A percentile compares a stretch with the other conserved stretches of the same genome.
These are phyloP conservation scores for Synergus japonicus DNA, from an alignment of 2,888 invertebrate species.

Conservation along the genomic window DNA sequence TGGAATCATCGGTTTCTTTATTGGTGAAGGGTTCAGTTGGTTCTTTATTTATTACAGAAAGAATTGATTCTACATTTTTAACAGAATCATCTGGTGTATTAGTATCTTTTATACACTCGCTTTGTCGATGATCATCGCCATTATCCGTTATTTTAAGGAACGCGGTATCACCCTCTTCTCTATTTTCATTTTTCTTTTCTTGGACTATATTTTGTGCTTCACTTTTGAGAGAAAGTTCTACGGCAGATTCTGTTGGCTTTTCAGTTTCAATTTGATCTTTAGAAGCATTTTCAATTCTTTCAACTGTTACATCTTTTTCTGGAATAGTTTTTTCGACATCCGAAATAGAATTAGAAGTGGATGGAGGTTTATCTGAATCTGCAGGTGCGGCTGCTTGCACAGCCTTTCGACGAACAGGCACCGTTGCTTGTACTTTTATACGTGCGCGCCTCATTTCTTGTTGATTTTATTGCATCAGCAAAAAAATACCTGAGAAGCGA, in stretches of 20 bases:
- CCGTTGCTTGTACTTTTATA: slow-evolving; percentile 86
- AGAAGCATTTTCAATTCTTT: not conserved
- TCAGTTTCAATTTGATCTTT: not conserved
- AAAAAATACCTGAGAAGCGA: not conserved
- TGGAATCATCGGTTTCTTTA: not conserved
- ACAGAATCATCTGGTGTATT: not conserved
- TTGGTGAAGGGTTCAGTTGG: not conserved
- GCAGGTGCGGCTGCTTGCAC: slow-evolving; percentile 53
- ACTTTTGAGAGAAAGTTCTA: not conserved
- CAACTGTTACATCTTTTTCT: slow-evolving; percentile 21
- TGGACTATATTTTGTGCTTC: not conserved
- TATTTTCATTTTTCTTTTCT: not conserved
- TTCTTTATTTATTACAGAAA: not conserved
- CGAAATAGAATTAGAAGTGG: slow-evolving; percentile 35
- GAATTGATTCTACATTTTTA: not conserved
- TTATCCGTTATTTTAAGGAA: not conserved
- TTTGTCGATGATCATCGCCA: not conserved
- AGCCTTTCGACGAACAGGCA: slow-evolving; percentile 80
- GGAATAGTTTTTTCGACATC: slow-evolving; percentile 5
- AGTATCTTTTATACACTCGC: not conserved
- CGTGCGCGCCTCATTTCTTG: slow-evolving; percentile 79
- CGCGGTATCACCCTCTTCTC: not conserved
- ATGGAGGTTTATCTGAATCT: slow-evolving; percentile 29
- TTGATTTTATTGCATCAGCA: not conserved
- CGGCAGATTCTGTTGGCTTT: not conserved